A percentile compares a stretch with the other conserved stretches of the same genome.
Evolutionary conservation across 1,140 invertebrate genomes (phyloP).

Genomic region (Pogonognathellus flavescens): DNA sequence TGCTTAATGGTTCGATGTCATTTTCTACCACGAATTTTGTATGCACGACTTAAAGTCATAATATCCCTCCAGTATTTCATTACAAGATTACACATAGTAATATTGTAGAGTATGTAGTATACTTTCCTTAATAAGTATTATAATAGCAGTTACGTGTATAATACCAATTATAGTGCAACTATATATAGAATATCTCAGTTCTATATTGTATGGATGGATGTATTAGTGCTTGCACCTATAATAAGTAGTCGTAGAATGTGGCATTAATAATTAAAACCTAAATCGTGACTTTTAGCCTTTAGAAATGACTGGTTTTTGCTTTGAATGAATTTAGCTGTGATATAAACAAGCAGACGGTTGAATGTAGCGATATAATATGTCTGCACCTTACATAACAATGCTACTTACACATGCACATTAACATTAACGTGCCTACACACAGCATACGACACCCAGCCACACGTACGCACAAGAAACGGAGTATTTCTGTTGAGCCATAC

Average conservation of each 20-base stretch:
- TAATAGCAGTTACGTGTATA: no score
- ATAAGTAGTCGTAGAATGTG: constrained; percentile 10
- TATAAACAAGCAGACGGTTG: background rate
- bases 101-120: no score
- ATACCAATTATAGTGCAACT: no score
- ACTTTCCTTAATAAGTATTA: no score
- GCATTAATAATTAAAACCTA: constrained; percentile 35
- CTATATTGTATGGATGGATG: background rate
- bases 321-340: background rate
- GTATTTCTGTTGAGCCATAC: no score
- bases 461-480: background rate
- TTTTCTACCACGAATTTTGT: background rate
- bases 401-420: background rate
- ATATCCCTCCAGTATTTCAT: background rate
- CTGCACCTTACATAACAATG: background rate
- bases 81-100: no score
- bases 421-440: background rate
- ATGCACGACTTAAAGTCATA: background rate
- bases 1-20: constrained; percentile 15
- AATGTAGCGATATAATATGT: background rate
- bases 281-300: constrained; percentile 48
- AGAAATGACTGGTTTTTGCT: constrained; percentile 30
- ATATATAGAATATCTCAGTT: no score
- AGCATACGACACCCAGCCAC: background rate
- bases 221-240: background rate